These are phyloP conservation scores for Cataglyphis livida DNA, from an alignment of 2,888 invertebrate genomes.

Conservation along the genomic window DNA sequence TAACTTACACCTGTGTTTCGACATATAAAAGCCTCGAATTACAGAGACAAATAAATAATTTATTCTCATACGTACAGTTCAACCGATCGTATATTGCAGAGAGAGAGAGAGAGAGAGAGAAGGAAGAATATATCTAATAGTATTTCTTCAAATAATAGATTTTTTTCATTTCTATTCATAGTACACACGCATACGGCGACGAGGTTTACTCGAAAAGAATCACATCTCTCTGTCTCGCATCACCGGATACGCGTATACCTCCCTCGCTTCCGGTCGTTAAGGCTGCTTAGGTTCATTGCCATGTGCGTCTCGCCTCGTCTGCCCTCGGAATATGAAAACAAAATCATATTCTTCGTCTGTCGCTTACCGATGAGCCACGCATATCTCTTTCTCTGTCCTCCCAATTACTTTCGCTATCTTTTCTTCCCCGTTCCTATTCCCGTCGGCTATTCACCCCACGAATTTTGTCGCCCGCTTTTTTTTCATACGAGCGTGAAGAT, in stretches of 20 bases:
- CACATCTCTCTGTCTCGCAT: constrained; percentile 75
- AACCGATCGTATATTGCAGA: not conserved
- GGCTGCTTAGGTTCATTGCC: constrained; percentile 76
- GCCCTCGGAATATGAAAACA: constrained; percentile 82
- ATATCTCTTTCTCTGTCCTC: constrained; percentile 36
- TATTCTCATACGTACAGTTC: not conserved
- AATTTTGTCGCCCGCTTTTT: constrained; percentile 34
- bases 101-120: not conserved
- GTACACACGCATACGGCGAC: not conserved
- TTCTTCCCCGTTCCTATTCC: not conserved
- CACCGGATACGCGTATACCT: constrained; percentile 82
- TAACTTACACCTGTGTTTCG: not conserved
- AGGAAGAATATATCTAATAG: not conserved
- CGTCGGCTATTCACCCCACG: not conserved
- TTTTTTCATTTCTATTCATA: not conserved
- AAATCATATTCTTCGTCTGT: constrained; percentile 79
- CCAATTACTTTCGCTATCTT: constrained; percentile 24
- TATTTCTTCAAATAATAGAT: not conserved
- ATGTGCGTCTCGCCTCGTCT: constrained; percentile 79
- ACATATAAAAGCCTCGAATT: constrained; percentile 8
- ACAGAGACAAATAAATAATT: constrained; percentile 2
- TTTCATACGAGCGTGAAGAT: constrained; percentile 27
- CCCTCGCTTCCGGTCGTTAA: constrained; percentile 80
- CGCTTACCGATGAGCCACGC: constrained; percentile 73
- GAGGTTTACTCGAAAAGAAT: constrained; percentile 58